Percentiles rank a stretch among this genome's conserved stretches.
These are phyloP conservation scores for Acrobasis consociella DNA, from an alignment of 2,888 invertebrate species.

Conservation along the genomic window DNA sequence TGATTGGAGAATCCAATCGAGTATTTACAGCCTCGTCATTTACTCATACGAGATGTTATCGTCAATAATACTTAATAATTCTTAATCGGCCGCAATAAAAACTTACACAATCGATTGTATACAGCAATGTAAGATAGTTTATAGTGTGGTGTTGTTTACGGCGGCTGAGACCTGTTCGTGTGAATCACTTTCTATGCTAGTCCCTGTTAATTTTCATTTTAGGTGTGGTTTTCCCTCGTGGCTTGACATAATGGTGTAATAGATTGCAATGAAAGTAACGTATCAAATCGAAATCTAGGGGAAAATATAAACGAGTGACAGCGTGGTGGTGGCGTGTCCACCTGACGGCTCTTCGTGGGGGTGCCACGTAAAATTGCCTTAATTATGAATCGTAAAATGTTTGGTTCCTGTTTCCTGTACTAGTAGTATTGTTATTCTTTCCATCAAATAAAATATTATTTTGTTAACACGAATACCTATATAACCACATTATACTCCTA, in stretches of 20 bases:
- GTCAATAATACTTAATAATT: slow-evolving; percentile 29
- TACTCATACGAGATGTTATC: slow-evolving; percentile 31
- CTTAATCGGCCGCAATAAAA: slow-evolving; percentile 13
- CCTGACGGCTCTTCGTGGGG: slow-evolving; percentile 44
- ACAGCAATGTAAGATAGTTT: slow-evolving; percentile 6
- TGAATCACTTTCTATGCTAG: slow-evolving; percentile 37
- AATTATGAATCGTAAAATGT: slow-evolving; percentile 29
- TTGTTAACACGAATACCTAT: not conserved
- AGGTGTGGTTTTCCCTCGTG: slow-evolving; percentile 50
- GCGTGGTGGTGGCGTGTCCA: slow-evolving; percentile 50
- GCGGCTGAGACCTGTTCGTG: slow-evolving; percentile 22
- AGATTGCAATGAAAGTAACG: slow-evolving; percentile 45
- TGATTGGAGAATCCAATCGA: not conserved
- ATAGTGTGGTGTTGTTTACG: not conserved
- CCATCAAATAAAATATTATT: not conserved
- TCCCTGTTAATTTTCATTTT: slow-evolving; percentile 37
- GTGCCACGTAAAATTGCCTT: slow-evolving; percentile 27
- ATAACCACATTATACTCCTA: no score
- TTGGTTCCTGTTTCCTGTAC: slow-evolving; percentile 26
- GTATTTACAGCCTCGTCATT: slow-evolving; percentile 19
- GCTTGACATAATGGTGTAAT: slow-evolving; percentile 44
- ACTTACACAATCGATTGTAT: slow-evolving; percentile 16
- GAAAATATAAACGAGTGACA: slow-evolving; percentile 52
- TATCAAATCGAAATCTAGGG: slow-evolving; percentile 57
- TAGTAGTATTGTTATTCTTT: not conserved